Evolutionary conservation across 2,888 invertebrate genomes (phyloP).

Genomic region (Caenorhabditis sp.): DNA sequence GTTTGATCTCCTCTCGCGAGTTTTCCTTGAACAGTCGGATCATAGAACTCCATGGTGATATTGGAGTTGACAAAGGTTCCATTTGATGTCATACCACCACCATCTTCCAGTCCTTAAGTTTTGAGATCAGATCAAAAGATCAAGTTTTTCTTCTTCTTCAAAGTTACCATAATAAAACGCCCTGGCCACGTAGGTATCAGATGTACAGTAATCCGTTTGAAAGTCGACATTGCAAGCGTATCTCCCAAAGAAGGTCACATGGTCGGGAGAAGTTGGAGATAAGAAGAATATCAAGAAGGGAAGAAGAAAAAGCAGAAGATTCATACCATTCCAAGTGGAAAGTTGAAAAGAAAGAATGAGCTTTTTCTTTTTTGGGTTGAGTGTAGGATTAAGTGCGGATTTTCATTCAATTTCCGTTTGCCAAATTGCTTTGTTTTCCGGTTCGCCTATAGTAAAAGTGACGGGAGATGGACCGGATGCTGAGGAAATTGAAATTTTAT

Average conservation of each 20-base stretch:
- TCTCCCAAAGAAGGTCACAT: conserved; percentile 61
- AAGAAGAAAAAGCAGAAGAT: neutral
- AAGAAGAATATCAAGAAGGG: neutral
- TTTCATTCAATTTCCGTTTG: conserved; percentile 5
- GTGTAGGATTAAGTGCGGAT: too few relatives aligned
- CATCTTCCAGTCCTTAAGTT: conserved; percentile 58
- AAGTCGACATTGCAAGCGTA: conserved; percentile 63
- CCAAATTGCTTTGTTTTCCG: conserved; percentile 3
- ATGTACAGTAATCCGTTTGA: conserved; percentile 47
- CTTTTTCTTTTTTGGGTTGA: neutral
- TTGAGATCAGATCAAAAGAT: neutral
- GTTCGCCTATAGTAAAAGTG: neutral
- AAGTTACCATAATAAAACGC: conserved; percentile 59
- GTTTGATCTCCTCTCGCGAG: conserved; percentile 27
- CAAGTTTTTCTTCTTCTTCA: neutral
- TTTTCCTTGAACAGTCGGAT: conserved; percentile 60
- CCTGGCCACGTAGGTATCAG: conserved; percentile 54
- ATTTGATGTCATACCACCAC: conserved; percentile 53
- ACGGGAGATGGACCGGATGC: too few relatives aligned
- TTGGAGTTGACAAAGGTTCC: conserved; percentile 55
- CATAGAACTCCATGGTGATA: conserved; percentile 52
- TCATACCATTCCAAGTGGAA: neutral
- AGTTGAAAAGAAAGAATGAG: neutral
- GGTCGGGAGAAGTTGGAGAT: conserved; percentile 13
- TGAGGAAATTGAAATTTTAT: conserved; percentile 49